Evolutionary conservation across 2,113 vertebrate genomes (phyloP), one percentile per base, ranked within the genome.

Genomic region (Abramis brama): DNA sequence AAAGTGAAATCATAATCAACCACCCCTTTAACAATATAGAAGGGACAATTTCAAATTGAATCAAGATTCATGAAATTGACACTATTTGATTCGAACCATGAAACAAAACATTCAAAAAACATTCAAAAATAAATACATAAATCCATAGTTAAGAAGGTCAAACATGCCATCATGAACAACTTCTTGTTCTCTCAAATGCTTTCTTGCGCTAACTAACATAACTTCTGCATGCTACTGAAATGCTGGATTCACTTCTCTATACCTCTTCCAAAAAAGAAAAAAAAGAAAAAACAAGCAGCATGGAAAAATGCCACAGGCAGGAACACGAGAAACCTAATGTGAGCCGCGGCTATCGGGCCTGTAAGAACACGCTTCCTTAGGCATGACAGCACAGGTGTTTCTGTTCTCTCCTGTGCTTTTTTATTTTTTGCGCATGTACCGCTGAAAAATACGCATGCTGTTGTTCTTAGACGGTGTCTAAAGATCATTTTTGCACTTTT

Each of bases 341-440:
- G 23, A 79, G 74, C 62, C 19, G 60, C 30, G 59, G 15, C 85
- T 27, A 25, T 36, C 21, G 36, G 86, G 83, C 90, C 55, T 89
- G 90, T 89, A 70, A 19, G 57, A 87, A 89, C 90, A 87, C 25
- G 90, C 59, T 15, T 27, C 33, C 23, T 9, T 23, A 13, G 50
- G 78, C 70, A 66, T 87, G 83, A 87, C 80, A 73, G 84, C 68
- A 74, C 87, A 88, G 70, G 87, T 76, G 82, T 84, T 75, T 55
- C 36, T 45, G 47, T 79, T 77, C 57, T 83, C 39, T 30, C 59
- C 50, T 70, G 57, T 74, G n/a, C 45, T 86, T 83, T 74, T 33
- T 15, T 5, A 3, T 9, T 43, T 52, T 2, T 19, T 55, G 23
- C 36, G 2, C 71, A 66, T 17, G 64, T 30, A 30, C 15, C 27